A percentile compares a stretch with the other conserved stretches of the same genome.
These are phyloP conservation scores for Lycodopsis pacificus DNA, from an alignment of 2,797 vertebrate species.

Conservation along the genomic window DNA sequence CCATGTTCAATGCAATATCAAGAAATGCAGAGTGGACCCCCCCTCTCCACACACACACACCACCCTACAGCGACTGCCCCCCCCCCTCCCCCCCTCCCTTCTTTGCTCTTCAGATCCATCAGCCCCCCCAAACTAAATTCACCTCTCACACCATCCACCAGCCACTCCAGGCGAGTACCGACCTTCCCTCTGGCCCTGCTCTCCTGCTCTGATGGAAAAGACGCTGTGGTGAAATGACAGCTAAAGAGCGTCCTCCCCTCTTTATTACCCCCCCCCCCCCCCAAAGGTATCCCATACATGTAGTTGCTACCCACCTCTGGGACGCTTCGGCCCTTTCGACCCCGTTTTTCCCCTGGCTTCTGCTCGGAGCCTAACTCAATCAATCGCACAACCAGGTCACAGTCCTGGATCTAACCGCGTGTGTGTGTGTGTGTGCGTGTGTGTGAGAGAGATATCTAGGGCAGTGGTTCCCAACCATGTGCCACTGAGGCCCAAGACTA, in stretches of 20 bases:
- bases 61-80: conserved; percentile 8
- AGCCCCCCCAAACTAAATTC: conserved; percentile 35
- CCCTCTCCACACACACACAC: not conserved
- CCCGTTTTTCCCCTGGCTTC: conserved; percentile 70
- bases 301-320: conserved; percentile 37
- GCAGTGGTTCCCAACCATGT: conserved; percentile 73
- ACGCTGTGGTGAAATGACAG: conserved; percentile 80
- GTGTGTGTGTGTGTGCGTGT: conserved; percentile 4
- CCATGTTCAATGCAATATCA: conserved; percentile 49
- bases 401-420: conserved; percentile 68
- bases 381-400: conserved; percentile 87
- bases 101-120: conserved; percentile 31
- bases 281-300: conserved; percentile 75
- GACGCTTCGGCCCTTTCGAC: conserved; percentile 53
- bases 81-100: not conserved
- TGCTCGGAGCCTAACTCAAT: conserved; percentile 81
- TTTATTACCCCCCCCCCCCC: conserved; percentile 42
- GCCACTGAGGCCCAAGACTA: conserved; percentile 64
- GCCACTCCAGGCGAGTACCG: conserved; percentile 59
- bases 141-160: conserved; percentile 53
- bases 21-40: conserved; percentile 14
- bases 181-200: conserved; percentile 68
- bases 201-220: conserved; percentile 74
- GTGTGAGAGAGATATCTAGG: conserved; percentile 63
- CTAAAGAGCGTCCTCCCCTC: conserved; percentile 69